Conservation (phyloP, 1,140 invertebrate genomes). For the Drosophila micromelanica region DNA sequence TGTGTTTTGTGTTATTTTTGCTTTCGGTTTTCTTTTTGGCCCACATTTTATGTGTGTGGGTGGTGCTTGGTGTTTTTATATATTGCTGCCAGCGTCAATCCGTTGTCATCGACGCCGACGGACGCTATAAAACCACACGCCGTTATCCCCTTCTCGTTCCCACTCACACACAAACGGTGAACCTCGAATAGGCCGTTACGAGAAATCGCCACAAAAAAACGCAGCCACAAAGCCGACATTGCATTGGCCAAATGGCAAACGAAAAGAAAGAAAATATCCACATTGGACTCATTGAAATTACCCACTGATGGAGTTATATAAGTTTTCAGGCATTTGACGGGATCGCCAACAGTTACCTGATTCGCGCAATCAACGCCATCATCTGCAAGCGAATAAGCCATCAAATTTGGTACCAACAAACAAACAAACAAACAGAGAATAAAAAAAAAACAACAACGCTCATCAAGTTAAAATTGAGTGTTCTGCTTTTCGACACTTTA, state of each 20-base stretch:
- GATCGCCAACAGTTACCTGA: conserved; percentile 7
- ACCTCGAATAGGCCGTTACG: conserved; percentile 51
- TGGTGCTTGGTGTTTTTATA: conserved; percentile 56
- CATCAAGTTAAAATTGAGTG: too few species aligned
- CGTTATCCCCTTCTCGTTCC: background rate
- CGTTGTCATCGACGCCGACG: conserved; percentile 50
- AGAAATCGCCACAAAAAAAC: conserved; percentile 53
- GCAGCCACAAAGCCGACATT: conserved; percentile 74
- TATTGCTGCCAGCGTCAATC: conserved; percentile 54
- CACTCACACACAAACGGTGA: conserved; percentile 7
- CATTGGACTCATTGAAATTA: conserved; percentile 35
- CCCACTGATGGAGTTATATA: conserved; percentile 37
- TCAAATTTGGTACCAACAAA: conserved; percentile 2
- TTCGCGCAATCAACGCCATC: conserved; percentile 25
- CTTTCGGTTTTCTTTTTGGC: background rate
- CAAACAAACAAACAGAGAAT: too few species aligned
- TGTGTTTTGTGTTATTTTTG: conserved; percentile 21
- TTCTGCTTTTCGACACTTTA: background rate
- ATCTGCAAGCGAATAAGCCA: background rate
- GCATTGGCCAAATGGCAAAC: conserved; percentile 57
- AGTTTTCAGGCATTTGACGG: conserved; percentile 35
- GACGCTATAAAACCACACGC: conserved; percentile 70
- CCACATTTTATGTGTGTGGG: conserved; percentile 10
- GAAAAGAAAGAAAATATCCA: conserved; percentile 10
- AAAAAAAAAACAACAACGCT: background rate